Evolutionary conservation across 2,797 vertebrate genomes (phyloP).

Genomic region (Pristis pectinata): DNA sequence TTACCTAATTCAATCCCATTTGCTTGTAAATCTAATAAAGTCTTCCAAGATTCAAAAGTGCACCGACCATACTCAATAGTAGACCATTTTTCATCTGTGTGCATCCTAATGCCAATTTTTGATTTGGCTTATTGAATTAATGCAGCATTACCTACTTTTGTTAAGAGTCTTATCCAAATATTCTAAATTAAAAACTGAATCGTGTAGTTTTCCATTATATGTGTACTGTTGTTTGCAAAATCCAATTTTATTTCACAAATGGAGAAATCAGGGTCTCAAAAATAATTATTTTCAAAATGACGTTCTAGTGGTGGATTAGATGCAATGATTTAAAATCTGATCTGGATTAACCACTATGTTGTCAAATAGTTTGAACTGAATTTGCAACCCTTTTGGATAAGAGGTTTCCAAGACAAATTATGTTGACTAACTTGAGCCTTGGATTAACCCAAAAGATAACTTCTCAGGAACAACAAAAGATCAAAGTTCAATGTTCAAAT

Average conservation of each 20-base stretch:
- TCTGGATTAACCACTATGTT: constrained; percentile 44
- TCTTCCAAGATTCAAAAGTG: background rate
- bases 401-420: background rate
- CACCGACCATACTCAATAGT: background rate
- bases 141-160: background rate
- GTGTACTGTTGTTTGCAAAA: background rate
- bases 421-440: background rate
- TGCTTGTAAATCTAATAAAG: background rate
- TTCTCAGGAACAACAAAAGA: background rate
- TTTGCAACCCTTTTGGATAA: background rate
- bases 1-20: background rate
- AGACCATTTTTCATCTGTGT: background rate
- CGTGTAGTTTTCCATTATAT: background rate
- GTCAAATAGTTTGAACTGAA: constrained; percentile 45
- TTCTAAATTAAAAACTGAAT: background rate
- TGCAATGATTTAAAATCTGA: constrained; percentile 47
- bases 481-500: background rate
- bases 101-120: background rate
- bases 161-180: background rate
- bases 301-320: background rate
- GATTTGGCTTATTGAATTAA: background rate
- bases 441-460: background rate
- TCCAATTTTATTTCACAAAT: background rate
- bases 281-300: background rate
- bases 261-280: background rate